Evolutionary conservation across 2,797 vertebrate genomes (phyloP).

Genomic region (Staurois parvus): DNA sequence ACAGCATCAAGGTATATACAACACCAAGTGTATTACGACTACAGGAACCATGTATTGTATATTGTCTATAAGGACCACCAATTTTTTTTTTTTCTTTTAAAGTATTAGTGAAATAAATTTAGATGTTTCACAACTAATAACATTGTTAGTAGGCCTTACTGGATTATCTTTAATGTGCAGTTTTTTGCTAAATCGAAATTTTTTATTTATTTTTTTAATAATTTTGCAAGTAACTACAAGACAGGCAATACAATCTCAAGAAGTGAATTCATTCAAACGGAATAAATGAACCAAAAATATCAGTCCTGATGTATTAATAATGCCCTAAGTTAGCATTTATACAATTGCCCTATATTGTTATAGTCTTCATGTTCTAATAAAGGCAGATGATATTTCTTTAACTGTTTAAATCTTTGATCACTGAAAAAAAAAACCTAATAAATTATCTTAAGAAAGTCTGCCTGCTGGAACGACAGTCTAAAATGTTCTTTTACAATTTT

Average conservation of each 20-base stretch:
- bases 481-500: slow-evolving; percentile 12
- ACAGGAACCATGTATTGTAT: slow-evolving; percentile 45
- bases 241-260: slow-evolving; percentile 44
- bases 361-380: slow-evolving; percentile 28
- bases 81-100: slow-evolving; percentile 14
- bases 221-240: slow-evolving; percentile 39
- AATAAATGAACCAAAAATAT: slow-evolving; percentile 45
- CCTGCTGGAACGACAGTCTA: slow-evolving; percentile 36
- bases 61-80: slow-evolving; percentile 42
- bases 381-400: slow-evolving; percentile 22
- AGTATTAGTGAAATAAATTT: slow-evolving; percentile 42
- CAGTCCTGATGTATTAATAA: slow-evolving; percentile 40
- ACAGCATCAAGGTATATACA: slow-evolving; percentile 46
- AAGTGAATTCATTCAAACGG: slow-evolving; percentile 40
- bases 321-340: slow-evolving; percentile 43
- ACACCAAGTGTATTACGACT: slow-evolving; percentile 41
- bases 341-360: slow-evolving; percentile 38
- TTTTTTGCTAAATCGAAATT: slow-evolving; percentile 37
- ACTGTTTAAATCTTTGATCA: slow-evolving; percentile 35
- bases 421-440: slow-evolving; percentile 38
- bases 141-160: slow-evolving; percentile 40
- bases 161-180: slow-evolving; percentile 27
- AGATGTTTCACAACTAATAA: slow-evolving; percentile 29
- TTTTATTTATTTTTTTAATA: slow-evolving; percentile 9
- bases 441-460: slow-evolving; percentile 31